phyloP scores from a whole-genome alignment of 1,140 invertebrate genomes.

The Arctopsyche grandis region DNA sequence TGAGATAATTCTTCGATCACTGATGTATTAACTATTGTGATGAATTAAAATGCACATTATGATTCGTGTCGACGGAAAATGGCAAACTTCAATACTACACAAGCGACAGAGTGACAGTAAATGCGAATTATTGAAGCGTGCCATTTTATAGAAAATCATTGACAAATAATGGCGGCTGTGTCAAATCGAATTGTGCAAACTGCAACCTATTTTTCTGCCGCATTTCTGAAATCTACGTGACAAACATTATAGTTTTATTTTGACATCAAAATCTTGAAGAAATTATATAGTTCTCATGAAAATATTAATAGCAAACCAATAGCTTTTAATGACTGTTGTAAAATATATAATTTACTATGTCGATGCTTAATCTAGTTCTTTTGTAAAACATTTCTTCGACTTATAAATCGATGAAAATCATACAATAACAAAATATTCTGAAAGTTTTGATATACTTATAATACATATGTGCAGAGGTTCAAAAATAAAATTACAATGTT shows the following conservation, averaged over 20 bases:
- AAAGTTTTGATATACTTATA: neutral
- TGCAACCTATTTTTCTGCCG: conserved; percentile 30
- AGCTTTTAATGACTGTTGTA: too few relatives aligned
- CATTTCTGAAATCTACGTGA: conserved; percentile 7
- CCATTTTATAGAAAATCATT: conserved; percentile 38
- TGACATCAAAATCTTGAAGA: conserved; percentile 14
- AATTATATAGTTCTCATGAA: neutral
- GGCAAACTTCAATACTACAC: neutral
- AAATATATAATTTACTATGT: too few relatives aligned
- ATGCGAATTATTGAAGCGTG: conserved; percentile 15
- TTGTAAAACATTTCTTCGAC: too few relatives aligned
- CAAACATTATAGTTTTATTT: neutral
- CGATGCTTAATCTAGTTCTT: too few relatives aligned
- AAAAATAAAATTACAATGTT: neutral
- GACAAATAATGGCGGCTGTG: conserved; percentile 15
- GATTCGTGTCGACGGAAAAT: too few relatives aligned
- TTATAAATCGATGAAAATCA: too few relatives aligned
- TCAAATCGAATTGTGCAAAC: conserved; percentile 36
- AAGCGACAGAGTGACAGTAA: conserved; percentile 15
- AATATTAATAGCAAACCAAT: neutral
- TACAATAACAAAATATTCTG: neutral
- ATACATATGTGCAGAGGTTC: too few relatives aligned
- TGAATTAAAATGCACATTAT: too few relatives aligned
- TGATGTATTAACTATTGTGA: too few relatives aligned
- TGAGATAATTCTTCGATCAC: neutral